A percentile compares a stretch with the other conserved stretches of the same genome.
Evolutionary conservation across 2,888 invertebrate genomes (phyloP).

Genomic region (Hydriomena furcata): DNA sequence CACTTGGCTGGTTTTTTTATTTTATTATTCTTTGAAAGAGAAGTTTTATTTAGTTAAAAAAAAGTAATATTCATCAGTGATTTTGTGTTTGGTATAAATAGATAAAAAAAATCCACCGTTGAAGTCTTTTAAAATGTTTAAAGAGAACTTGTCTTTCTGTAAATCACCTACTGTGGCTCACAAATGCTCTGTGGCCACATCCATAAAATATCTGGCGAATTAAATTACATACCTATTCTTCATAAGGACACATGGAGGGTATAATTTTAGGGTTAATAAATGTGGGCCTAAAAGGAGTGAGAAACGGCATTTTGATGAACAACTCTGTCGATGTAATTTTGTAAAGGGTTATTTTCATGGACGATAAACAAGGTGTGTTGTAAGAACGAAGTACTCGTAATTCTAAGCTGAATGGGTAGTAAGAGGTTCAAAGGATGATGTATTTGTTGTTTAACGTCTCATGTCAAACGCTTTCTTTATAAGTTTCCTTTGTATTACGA

Average conservation of each 20-base stretch:
- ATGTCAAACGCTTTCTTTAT: no score
- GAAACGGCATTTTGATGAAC: conserved; percentile 25
- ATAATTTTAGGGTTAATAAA: conserved; percentile 36
- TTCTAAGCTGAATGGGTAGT: conserved; percentile 7
- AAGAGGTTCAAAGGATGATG: neutral
- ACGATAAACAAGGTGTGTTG: conserved; percentile 7
- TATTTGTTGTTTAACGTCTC: no score
- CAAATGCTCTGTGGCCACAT: conserved; percentile 37
- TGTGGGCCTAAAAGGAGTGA: conserved; percentile 21
- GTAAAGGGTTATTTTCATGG: conserved; percentile 14
- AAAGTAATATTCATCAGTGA: no score
- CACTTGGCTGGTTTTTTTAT: no score
- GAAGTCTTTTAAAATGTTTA: no score
- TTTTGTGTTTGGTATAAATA: no score
- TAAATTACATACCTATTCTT: conserved; percentile 37
- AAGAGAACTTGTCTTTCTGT: neutral
- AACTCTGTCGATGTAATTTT: conserved; percentile 17
- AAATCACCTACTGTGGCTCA: neutral
- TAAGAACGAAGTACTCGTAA: conserved; percentile 12
- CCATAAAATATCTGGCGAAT: conserved; percentile 47
- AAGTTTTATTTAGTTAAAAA: no score
- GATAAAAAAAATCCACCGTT: no score
- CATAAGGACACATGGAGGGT: conserved; percentile 28
- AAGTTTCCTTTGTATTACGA: no score
- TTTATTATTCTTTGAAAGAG: no score